Conservation (phyloP, 2,797 vertebrate genomes). For the Loriculus beryllinus region DNA sequence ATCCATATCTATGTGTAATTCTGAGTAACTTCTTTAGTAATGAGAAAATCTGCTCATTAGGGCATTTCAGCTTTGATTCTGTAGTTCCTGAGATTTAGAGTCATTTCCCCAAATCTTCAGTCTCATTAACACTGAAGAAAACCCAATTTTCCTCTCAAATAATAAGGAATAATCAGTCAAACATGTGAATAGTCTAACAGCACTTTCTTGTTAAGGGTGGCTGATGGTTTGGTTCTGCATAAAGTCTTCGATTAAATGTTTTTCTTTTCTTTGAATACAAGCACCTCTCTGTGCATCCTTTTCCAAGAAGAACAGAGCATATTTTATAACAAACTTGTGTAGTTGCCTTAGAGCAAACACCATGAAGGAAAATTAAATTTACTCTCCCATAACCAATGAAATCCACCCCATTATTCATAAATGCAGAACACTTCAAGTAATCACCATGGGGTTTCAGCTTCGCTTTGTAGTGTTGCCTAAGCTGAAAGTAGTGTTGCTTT, state of each 20-base stretch:
- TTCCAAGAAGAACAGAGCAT: not conserved
- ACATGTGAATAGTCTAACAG: not conserved
- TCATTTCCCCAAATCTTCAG: not conserved
- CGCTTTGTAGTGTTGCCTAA: not conserved
- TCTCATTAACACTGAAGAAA: not conserved
- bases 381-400: not conserved
- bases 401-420: not conserved
- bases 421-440: not conserved
- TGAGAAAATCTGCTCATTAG: not conserved
- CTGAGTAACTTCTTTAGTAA: not conserved
- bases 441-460: not conserved
- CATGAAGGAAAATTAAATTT: not conserved
- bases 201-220: not conserved
- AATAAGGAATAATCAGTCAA: not conserved
- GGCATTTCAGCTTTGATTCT: not conserved
- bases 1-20: not conserved
- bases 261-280: not conserved
- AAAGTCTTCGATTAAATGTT: not conserved
- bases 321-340: not conserved
- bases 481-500: not conserved
- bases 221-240: not conserved
- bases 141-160: not conserved
- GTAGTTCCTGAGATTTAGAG: not conserved
- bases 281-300: not conserved
- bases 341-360: not conserved